A percentile compares a stretch with the other conserved stretches of the same genome.
These are phyloP conservation scores for Falco naumanni DNA, from an alignment of 2,797 vertebrate genomes.

Conservation along the genomic window DNA sequence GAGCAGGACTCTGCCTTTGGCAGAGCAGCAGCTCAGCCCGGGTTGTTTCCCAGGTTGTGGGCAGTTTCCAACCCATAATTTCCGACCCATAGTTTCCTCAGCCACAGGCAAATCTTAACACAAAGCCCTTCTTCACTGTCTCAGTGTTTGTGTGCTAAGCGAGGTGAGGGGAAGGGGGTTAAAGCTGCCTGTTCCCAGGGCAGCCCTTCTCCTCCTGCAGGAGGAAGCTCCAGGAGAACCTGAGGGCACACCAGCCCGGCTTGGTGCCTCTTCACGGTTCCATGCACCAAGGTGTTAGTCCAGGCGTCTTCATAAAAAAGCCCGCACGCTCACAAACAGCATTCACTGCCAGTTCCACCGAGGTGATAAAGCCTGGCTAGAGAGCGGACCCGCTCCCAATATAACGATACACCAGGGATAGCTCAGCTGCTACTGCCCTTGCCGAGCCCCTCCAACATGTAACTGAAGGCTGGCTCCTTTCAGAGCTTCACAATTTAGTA, in stretches of 20 bases:
- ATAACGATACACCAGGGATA: neutral
- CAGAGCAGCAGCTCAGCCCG: neutral
- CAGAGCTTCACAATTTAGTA: neutral
- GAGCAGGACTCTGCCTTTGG: neutral
- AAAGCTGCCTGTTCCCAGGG: neutral
- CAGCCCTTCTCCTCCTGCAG: rapidly evolving
- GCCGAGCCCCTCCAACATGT: rapidly evolving
- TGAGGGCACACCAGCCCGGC: neutral
- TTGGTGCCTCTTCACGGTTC: neutral
- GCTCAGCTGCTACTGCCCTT: neutral
- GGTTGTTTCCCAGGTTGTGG: neutral
- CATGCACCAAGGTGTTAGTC: rapidly evolving
- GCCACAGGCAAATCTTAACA: neutral
- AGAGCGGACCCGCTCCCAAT: neutral
- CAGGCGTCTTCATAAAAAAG: neutral
- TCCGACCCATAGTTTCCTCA: neutral
- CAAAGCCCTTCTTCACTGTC: neutral
- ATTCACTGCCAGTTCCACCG: neutral
- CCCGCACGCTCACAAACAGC: rapidly evolving
- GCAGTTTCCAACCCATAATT: rapidly evolving
- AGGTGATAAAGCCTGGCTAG: neutral
- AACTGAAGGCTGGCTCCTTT: neutral
- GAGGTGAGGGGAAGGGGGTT: neutral
- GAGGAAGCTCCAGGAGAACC: neutral
- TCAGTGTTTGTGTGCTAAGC: rapidly evolving